Conservation (phyloP, 2,113 vertebrate genomes). For the Aplodontia rufa region DNA sequence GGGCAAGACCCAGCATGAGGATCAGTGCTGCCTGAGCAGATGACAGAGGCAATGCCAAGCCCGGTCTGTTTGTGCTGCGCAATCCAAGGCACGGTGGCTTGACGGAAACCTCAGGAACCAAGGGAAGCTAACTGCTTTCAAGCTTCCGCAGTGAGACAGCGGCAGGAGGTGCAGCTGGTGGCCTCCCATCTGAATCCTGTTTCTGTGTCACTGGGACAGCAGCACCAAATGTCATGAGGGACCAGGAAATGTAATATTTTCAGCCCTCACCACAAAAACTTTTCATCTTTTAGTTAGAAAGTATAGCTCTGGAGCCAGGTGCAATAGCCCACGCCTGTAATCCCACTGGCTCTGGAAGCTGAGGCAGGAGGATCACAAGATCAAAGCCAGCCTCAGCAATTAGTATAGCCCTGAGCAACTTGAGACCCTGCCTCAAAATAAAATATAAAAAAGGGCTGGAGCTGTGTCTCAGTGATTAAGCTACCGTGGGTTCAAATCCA, state of each 20-base stretch:
- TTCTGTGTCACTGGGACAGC: slow-evolving; percentile 1
- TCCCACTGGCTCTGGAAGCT: too few relatives aligned
- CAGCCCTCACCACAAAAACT: not conserved
- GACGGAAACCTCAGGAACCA: not conserved
- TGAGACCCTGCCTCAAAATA: too few relatives aligned
- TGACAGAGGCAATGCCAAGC: not conserved
- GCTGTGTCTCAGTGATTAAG: too few relatives aligned
- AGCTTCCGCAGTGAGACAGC: not conserved
- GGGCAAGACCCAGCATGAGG: not conserved
- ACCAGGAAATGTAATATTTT: not conserved
- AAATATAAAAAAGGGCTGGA: too few relatives aligned
- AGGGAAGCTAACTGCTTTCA: not conserved
- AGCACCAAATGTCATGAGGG: not conserved
- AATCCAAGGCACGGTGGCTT: not conserved
- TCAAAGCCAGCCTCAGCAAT: too few relatives aligned
- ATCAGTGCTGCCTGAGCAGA: not conserved
- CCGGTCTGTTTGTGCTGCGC: accelerated
- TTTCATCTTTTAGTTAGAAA: slow-evolving; percentile 26
- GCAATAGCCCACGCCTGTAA: too few relatives aligned
- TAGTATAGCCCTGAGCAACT: too few relatives aligned
- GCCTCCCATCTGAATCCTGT: not conserved
- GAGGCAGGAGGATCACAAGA: too few relatives aligned
- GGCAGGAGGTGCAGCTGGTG: not conserved
- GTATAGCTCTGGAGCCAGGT: not conserved
- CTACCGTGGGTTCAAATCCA: too few relatives aligned